Evolutionary conservation across 1,140 invertebrate genomes (phyloP), one percentile per base, ranked within the genome.

Genomic region (Frieseomelitta varia): DNA sequence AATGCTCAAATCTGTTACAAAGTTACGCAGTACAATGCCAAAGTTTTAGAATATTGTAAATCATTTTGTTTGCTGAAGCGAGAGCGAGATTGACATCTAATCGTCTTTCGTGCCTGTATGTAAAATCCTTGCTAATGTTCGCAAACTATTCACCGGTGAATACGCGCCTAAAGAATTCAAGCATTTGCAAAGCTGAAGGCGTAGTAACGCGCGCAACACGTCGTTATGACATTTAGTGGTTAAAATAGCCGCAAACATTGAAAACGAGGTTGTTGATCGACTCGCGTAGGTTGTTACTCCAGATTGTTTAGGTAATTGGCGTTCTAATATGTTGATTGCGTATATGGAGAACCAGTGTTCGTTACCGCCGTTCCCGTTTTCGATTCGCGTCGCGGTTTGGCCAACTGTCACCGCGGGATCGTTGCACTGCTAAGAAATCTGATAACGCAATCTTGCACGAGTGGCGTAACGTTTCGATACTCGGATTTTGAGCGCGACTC

Each of bases 351-450:
- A 15, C 34, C 21, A n/a, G 74, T 4, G 47, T 65, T 81, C 27
- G 34, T 63, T 68, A 65, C 55, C 55, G n/a, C n/a, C 47, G 80
- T 76, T 76, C 80, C 53, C 80, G 67, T 84, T 84, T 84, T 56
- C 47, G 58, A 1, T 30, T 21, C 24, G 68, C 53, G 65, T 34
- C 79, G 79, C 72, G 80, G 72, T 82, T 82, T 75, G 34, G 47
- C 21, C 21, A n/a, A 51, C 79, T 51, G 47, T 82, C 80, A 72
- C 63, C 63, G n/a, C 3, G 73, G 27, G 81, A 83, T 83, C 81
- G 74, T 83, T 77, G 73, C 81, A 30, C 73, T 4, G 73, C 81
- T 21, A 68, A n/a, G 61, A 82, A 84, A 78, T 81, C 68, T 39
- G 80, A 73, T 72, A 86, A 86, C 81, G 69, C 24, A 68, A 79